A percentile compares a stretch with the other conserved stretches of the same genome.
Evolutionary conservation across 2,113 vertebrate genomes (phyloP).

Genomic region (Phasianus colchicus): DNA sequence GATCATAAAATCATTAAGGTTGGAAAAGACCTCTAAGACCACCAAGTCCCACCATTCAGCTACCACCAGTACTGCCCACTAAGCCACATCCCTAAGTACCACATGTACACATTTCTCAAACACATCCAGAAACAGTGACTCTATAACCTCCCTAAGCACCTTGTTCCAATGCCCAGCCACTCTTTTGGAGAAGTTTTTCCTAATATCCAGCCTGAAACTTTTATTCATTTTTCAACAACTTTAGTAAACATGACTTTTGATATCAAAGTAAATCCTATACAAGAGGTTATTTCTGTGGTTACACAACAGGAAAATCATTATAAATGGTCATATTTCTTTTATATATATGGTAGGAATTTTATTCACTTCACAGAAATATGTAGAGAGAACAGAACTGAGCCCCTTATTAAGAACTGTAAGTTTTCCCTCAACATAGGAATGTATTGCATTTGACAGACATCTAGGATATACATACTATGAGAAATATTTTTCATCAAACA

Average conservation of each 20-base stretch:
- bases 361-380: neutral
- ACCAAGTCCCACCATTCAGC: too few relatives aligned
- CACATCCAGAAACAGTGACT: too few relatives aligned
- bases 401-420: neutral
- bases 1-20: too few relatives aligned
- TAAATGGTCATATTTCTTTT: neutral
- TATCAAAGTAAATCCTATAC: neutral
- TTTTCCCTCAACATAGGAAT: conserved; percentile 1
- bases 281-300: neutral
- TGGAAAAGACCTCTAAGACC: too few relatives aligned
- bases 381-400: neutral
- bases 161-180: too few relatives aligned
- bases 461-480: neutral
- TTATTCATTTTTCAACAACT: neutral
- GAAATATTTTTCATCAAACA: conserved; percentile 50
- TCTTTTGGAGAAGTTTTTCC: too few relatives aligned
- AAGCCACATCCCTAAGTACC: too few relatives aligned
- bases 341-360: neutral
- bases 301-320: neutral
- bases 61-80: too few relatives aligned
- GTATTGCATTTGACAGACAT: neutral
- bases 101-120: too few relatives aligned
- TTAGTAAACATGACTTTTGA: neutral
- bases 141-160: too few relatives aligned
- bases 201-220: too few relatives aligned